phyloP scores from a whole-genome alignment of 2,113 vertebrate species.

The Pelecanus crispus region DNA sequence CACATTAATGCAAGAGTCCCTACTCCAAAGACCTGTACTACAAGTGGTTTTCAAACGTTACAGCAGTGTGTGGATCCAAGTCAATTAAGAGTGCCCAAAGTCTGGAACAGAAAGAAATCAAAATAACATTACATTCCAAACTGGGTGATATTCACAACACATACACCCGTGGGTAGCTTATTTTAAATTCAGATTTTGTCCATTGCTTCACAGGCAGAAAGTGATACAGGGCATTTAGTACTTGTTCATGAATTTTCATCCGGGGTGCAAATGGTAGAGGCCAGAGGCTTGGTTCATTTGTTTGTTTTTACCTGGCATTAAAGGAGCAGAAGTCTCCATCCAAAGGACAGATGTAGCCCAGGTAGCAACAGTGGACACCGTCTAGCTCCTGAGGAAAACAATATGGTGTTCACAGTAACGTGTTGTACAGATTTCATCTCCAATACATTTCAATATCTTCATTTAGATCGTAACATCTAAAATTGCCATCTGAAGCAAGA shows the following conservation, averaged over 20 bases:
- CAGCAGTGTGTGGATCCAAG: neutral
- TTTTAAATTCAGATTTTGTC: neutral
- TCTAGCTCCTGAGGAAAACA: neutral
- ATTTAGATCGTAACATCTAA: neutral
- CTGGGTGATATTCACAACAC: neutral
- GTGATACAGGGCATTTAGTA: neutral
- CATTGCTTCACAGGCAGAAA: neutral
- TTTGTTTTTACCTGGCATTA: neutral
- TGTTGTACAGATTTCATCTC: neutral
- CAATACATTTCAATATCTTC: neutral
- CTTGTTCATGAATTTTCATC: neutral
- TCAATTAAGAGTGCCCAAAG: neutral
- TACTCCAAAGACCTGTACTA: neutral
- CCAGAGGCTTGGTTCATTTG: neutral
- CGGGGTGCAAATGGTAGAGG: neutral
- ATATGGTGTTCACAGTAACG: accelerated
- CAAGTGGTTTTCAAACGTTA: neutral
- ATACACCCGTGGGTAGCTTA: accelerated
- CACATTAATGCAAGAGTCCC: neutral
- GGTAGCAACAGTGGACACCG: neutral
- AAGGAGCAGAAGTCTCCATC: neutral
- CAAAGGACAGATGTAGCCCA: neutral
- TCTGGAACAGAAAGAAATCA: neutral
- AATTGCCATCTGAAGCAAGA: neutral
- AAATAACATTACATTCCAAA: neutral